Evolutionary conservation across 2,888 invertebrate genomes (phyloP).

Genomic region (Odontocerum albicorne): DNA sequence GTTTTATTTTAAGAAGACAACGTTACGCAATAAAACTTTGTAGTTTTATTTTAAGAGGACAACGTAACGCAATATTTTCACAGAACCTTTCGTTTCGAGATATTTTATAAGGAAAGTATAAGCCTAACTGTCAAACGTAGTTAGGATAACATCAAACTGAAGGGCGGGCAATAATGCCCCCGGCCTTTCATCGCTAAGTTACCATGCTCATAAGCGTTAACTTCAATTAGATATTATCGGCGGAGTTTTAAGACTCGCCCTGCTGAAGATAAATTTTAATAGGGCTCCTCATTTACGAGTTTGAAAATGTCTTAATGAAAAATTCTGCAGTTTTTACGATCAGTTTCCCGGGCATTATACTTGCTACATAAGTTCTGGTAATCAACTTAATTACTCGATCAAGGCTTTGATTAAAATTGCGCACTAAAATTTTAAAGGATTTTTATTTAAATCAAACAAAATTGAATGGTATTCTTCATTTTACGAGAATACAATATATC

Average conservation of each 20-base stretch:
- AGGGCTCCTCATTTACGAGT: slow-evolving; percentile 40
- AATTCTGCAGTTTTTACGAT: slow-evolving; percentile 53
- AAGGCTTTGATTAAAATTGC: slow-evolving; percentile 6
- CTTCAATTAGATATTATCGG: slow-evolving; percentile 37
- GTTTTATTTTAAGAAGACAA: no score
- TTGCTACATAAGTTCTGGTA: slow-evolving; percentile 1
- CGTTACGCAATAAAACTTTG: no score
- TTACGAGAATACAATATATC: no score
- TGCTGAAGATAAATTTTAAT: slow-evolving; percentile 35
- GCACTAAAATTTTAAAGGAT: no score
- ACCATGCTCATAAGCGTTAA: slow-evolving; percentile 36
- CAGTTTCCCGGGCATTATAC: slow-evolving; percentile 40
- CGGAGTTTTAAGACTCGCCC: slow-evolving; percentile 30
- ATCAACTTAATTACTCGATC: slow-evolving; percentile 7
- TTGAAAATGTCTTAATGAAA: slow-evolving; percentile 50
- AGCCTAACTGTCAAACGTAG: neutral
- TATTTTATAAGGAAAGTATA: no score
- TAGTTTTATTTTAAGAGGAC: no score
- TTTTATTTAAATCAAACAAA: no score
- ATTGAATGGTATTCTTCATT: no score
- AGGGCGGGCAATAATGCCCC: slow-evolving; percentile 24
- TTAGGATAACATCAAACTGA: slow-evolving; percentile 4
- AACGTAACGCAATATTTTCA: no score
- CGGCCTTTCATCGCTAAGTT: slow-evolving; percentile 36
- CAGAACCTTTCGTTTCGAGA: no score